These are phyloP conservation scores for Caenorhabditis remanei DNA, from an alignment of 1,140 invertebrate species.

Conservation along the genomic window DNA sequence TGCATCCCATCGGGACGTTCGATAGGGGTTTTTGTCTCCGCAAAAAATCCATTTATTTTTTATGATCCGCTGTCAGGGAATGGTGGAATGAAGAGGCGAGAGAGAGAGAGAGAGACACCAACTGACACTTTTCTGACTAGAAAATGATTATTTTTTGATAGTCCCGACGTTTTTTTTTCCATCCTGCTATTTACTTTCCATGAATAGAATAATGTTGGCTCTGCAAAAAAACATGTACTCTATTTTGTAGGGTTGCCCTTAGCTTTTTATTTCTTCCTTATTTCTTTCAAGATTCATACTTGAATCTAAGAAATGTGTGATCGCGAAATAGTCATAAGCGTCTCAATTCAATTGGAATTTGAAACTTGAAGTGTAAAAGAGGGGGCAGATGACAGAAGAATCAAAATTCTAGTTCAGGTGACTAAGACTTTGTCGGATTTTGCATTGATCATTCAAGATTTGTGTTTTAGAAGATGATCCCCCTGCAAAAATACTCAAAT, in stretches of 20 bases:
- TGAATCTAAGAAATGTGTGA: not conserved
- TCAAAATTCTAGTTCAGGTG: not conserved
- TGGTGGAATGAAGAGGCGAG: conserved; percentile 11
- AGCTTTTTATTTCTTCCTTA: not conserved
- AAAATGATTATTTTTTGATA: conserved; percentile 30
- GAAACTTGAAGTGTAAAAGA: not conserved
- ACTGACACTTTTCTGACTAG: conserved; percentile 46
- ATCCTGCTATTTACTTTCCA: conserved; percentile 15
- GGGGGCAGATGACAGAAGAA: not conserved
- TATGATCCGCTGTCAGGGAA: conserved; percentile 43
- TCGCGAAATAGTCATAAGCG: not conserved
- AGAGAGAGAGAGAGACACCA: not conserved
- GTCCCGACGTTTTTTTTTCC: not conserved
- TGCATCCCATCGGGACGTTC: conserved; percentile 28
- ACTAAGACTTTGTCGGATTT: not conserved
- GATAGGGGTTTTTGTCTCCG: not conserved
- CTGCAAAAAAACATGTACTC: not conserved
- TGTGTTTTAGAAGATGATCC: too few relatives aligned
- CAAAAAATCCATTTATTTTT: conserved; percentile 55
- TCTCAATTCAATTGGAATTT: not conserved
- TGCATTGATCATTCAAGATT: too few relatives aligned
- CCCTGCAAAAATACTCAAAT: too few relatives aligned
- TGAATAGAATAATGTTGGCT: conserved; percentile 35
- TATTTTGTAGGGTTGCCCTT: not conserved
- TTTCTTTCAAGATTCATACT: too few relatives aligned